Conservation (phyloP, 2,797 vertebrate genomes). For the Apogon hyalosoma region DNA sequence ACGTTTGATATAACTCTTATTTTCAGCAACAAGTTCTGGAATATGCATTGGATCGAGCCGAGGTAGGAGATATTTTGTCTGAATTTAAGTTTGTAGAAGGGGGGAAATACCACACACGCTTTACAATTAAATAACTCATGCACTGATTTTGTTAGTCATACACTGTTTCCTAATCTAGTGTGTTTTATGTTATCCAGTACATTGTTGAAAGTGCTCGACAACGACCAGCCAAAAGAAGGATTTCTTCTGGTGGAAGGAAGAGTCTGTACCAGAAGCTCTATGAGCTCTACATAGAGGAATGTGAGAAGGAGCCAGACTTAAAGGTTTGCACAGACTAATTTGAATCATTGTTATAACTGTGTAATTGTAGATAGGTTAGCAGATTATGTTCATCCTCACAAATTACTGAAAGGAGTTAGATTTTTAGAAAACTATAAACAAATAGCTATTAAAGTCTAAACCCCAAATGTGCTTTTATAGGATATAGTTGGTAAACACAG, state of each 20-base stretch:
- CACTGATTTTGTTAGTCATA: not conserved
- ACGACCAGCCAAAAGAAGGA: constrained; percentile 93
- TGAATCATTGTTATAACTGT: not conserved
- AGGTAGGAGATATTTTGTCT: constrained; percentile 84
- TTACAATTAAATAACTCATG: not conserved
- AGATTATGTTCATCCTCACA: not conserved
- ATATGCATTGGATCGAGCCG: constrained; percentile 97
- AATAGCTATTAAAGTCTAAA: not conserved
- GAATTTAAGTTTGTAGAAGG: not conserved
- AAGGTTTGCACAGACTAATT: constrained; percentile 88
- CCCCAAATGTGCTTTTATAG: not conserved
- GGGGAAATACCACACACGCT: not conserved
- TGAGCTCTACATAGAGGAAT: constrained; percentile 98
- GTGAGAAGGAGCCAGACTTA: constrained; percentile 98
- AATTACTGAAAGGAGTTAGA: not conserved
- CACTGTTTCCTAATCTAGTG: constrained; percentile 1
- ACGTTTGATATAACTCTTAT: constrained; percentile 24
- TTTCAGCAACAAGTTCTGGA: constrained; percentile 94
- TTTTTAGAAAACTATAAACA: too few relatives aligned
- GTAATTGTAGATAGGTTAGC: constrained; percentile 2
- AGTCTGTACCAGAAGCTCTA: constrained; percentile 98
- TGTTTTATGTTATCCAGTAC: constrained; percentile 86
- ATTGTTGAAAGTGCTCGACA: constrained; percentile 98
- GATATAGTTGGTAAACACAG: not conserved
- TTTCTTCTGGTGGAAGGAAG: constrained; percentile 90